Evolutionary conservation across 2,888 invertebrate genomes (phyloP).

Genomic region (Oxyscelio sp.): DNA sequence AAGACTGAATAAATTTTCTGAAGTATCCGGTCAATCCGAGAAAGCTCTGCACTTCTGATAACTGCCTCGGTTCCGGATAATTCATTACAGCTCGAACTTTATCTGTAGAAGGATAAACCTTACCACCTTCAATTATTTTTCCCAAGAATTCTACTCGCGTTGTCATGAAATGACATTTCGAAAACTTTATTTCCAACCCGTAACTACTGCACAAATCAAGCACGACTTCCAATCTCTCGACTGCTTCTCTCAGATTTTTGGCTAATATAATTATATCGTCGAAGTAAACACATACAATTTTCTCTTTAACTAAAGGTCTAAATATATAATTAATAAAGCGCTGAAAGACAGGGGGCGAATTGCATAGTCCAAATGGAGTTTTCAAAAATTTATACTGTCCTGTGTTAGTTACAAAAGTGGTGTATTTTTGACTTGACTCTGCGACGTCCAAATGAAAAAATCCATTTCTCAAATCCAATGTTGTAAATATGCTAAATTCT

Average conservation of each 20-base stretch:
- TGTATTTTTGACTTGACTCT: slow-evolving; percentile 41
- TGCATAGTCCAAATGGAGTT: slow-evolving; percentile 36
- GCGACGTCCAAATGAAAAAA: slow-evolving; percentile 55
- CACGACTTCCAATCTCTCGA: slow-evolving; percentile 53
- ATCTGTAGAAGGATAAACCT: too few relatives aligned
- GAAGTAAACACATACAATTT: slow-evolving; percentile 18
- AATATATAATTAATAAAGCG: slow-evolving; percentile 16
- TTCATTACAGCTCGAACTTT: too few relatives aligned
- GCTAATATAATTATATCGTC: slow-evolving; percentile 32
- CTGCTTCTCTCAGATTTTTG: slow-evolving; percentile 14
- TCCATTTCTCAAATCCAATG: slow-evolving; percentile 56
- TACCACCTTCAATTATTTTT: too few relatives aligned
- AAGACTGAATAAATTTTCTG: too few relatives aligned
- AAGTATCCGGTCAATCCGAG: too few relatives aligned
- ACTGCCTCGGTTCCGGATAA: too few relatives aligned
- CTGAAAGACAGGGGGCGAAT: slow-evolving; percentile 16
- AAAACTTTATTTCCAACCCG: slow-evolving; percentile 24
- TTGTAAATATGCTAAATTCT: slow-evolving; percentile 22
- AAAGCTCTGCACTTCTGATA: too few relatives aligned
- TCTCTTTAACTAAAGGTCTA: not conserved
- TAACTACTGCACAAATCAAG: slow-evolving; percentile 42
- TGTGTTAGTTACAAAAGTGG: slow-evolving; percentile 54
- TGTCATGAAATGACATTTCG: slow-evolving; percentile 15
- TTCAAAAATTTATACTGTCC: too few relatives aligned
- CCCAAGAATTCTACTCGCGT: too few relatives aligned